A percentile compares a stretch with the other conserved stretches of the same genome.
These are phyloP conservation scores for Parascotia fuliginaria DNA, from an alignment of 2,888 invertebrate genomes.

Conservation along the genomic window DNA sequence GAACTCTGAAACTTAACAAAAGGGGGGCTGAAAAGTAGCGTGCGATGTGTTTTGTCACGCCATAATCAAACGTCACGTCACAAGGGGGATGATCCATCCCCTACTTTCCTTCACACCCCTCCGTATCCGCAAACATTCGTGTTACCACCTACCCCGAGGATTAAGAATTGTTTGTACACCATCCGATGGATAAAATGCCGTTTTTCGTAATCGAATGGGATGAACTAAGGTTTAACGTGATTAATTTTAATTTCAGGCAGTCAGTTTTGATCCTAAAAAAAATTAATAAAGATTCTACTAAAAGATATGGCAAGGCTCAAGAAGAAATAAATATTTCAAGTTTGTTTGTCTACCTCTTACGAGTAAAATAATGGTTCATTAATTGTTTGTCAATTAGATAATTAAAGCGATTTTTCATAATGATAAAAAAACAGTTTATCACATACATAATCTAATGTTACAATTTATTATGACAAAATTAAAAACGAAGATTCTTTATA, in stretches of 20 bases:
- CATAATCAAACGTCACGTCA: slow-evolving; percentile 54
- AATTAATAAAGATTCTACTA: too few relatives aligned
- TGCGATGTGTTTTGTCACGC: slow-evolving; percentile 69
- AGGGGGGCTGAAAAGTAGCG: slow-evolving; percentile 54
- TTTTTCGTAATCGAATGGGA: slow-evolving; percentile 19
- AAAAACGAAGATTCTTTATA: too few relatives aligned
- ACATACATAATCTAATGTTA: too few relatives aligned
- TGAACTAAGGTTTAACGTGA: slow-evolving; percentile 1
- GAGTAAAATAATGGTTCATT: too few relatives aligned
- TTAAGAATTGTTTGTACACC: slow-evolving; percentile 51
- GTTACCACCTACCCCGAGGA: slow-evolving; percentile 52
- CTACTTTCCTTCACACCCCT: slow-evolving; percentile 4
- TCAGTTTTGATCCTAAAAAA: background rate
- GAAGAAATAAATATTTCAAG: too few relatives aligned
- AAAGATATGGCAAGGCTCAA: too few relatives aligned
- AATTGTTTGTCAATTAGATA: too few relatives aligned
- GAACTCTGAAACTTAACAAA: slow-evolving; percentile 41
- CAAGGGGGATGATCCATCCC: slow-evolving; percentile 31
- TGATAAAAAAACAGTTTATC: too few relatives aligned
- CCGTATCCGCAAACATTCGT: slow-evolving; percentile 53
- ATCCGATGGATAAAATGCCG: slow-evolving; percentile 35
- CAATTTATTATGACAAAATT: too few relatives aligned
- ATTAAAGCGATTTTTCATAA: too few relatives aligned
- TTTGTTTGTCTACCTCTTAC: too few relatives aligned
- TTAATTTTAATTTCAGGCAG: background rate